phyloP scores from a whole-genome alignment of 2,113 vertebrate species.

The Nesoenas mayeri region DNA sequence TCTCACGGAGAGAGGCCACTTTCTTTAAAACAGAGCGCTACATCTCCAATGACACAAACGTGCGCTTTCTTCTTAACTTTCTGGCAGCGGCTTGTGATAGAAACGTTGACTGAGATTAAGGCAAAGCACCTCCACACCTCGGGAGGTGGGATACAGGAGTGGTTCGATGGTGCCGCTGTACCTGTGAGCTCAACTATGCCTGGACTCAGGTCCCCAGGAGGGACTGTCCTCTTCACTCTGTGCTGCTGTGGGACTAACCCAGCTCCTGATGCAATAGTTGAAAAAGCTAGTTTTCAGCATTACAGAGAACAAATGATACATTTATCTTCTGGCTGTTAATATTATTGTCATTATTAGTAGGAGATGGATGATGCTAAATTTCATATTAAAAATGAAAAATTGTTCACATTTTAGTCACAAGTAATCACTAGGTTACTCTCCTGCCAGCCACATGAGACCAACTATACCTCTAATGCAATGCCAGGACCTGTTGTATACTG shows the following conservation, averaged over 20 bases:
- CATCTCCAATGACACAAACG: fast-evolving
- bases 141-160: background rate
- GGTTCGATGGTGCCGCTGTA: fast-evolving
- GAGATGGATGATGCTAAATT: background rate
- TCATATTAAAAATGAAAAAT: background rate
- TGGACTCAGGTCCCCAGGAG: fast-evolving
- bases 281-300: background rate
- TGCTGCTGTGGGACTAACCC: background rate
- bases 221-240: background rate
- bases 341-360: background rate
- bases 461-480: background rate
- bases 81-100: background rate
- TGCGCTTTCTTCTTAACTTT: fast-evolving
- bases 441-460: background rate
- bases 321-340: background rate
- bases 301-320: background rate
- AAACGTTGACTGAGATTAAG: background rate
- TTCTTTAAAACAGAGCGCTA: fast-evolving
- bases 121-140: background rate
- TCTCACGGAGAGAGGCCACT: background rate
- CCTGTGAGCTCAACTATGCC: fast-evolving
- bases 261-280: background rate
- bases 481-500: background rate
- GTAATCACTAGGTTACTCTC: background rate
- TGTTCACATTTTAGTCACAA: background rate